A percentile compares a stretch with the other conserved stretches of the same genome.
Evolutionary conservation across 2,797 vertebrate species (phyloP).

Genomic region (Nannoperca australis): DNA sequence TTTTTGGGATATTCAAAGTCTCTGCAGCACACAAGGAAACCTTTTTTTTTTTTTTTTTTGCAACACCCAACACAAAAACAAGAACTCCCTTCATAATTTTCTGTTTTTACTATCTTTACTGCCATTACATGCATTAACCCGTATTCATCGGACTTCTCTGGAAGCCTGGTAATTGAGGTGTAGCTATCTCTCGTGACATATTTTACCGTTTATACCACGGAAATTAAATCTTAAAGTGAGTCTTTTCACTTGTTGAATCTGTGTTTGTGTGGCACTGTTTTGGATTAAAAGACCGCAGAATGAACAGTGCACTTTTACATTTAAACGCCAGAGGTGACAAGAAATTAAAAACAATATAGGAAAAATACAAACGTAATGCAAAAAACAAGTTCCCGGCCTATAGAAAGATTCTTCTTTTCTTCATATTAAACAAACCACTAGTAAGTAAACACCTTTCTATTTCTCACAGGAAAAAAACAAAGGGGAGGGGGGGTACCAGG

Average conservation of each 20-base stretch:
- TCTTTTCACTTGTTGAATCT: conserved; percentile 44
- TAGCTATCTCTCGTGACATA: conserved; percentile 43
- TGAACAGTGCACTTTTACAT: conserved; percentile 67
- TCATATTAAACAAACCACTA: conserved; percentile 60
- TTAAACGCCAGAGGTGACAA: conserved; percentile 56
- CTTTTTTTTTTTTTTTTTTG: conserved; percentile 57
- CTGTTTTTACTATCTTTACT: conserved; percentile 52
- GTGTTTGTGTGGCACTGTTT: conserved; percentile 52
- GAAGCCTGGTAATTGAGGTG: conserved; percentile 72
- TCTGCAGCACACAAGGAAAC: conserved; percentile 67
- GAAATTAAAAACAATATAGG: conserved; percentile 69
- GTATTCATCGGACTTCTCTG: conserved; percentile 69
- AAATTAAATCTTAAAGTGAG: conserved; percentile 57
- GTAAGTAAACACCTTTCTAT: conserved; percentile 62
- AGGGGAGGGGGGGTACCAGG: neutral
- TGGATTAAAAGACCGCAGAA: conserved; percentile 60
- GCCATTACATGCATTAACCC: conserved; percentile 76
- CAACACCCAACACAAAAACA: conserved; percentile 72
- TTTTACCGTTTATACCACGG: conserved; percentile 44
- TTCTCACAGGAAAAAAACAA: conserved; percentile 49
- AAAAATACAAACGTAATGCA: conserved; percentile 76
- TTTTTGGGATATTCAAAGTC: conserved; percentile 46
- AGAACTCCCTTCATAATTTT: conserved; percentile 41
- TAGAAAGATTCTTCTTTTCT: conserved; percentile 59
- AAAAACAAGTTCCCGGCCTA: conserved; percentile 73